Conservation (phyloP, 2,797 vertebrate species). For the Neosilurus hyrtlii region DNA sequence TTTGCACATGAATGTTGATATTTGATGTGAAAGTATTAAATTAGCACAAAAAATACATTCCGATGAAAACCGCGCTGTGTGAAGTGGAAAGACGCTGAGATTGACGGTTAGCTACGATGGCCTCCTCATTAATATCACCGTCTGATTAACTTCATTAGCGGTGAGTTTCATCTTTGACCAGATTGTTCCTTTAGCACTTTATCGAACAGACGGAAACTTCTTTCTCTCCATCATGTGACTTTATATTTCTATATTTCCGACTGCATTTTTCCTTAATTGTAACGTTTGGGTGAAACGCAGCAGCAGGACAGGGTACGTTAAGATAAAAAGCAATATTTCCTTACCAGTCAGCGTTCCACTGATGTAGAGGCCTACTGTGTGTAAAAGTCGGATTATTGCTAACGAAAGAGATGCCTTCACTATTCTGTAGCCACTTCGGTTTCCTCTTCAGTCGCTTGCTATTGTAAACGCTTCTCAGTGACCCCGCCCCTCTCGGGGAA, state of each 20-base stretch:
- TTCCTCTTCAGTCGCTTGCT: conserved; percentile 60
- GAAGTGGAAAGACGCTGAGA: too few relatives aligned
- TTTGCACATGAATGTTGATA: too few relatives aligned
- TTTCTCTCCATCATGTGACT: conserved; percentile 10
- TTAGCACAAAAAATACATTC: too few relatives aligned
- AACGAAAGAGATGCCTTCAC: conserved; percentile 57
- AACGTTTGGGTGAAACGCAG: conserved; percentile 41
- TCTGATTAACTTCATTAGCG: neutral
- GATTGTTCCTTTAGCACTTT: conserved; percentile 2
- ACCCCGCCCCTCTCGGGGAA: conserved; percentile 52
- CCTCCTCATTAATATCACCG: too few relatives aligned
- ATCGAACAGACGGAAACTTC: neutral
- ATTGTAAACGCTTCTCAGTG: conserved; percentile 57
- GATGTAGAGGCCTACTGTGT: conserved; percentile 46
- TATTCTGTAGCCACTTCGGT: conserved; percentile 58
- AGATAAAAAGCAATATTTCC: conserved; percentile 63
- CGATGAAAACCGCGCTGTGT: too few relatives aligned
- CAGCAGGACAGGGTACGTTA: conserved; percentile 57
- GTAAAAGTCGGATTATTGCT: conserved; percentile 41
- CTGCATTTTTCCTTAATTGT: conserved; percentile 38
- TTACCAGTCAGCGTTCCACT: conserved; percentile 30
- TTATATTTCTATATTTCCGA: conserved; percentile 28
- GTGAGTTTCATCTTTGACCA: neutral
- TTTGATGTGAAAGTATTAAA: too few relatives aligned
- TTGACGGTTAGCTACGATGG: neutral